These are phyloP conservation scores for Cavia aperea DNA, from an alignment of 2,113 vertebrate species.

Conservation along the genomic window DNA sequence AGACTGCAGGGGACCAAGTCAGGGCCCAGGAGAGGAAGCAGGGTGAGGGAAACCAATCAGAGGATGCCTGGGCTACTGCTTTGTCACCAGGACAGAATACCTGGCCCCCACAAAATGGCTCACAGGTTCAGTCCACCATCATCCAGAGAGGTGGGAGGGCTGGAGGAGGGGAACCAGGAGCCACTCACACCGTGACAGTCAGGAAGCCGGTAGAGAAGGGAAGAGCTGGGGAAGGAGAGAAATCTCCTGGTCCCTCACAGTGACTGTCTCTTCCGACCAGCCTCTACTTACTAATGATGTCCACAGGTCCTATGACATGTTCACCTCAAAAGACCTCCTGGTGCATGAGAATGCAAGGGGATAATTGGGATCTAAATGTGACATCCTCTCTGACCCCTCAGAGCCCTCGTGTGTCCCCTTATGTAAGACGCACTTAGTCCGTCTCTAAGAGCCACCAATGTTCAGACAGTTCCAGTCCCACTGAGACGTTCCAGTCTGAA, in stretches of 20 bases:
- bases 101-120: neutral
- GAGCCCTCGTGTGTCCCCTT: neutral
- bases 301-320: neutral
- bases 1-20: too few relatives aligned
- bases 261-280: too few relatives aligned
- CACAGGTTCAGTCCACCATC: neutral
- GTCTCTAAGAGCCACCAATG: neutral
- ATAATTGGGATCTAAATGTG: neutral
- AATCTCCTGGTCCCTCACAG: neutral
- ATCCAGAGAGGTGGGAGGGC: neutral
- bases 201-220: neutral
- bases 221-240: neutral
- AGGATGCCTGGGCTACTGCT: neutral
- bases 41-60: neutral
- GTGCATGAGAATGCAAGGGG: neutral
- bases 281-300: too few relatives aligned
- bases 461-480: neutral
- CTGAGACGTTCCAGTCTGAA: neutral
- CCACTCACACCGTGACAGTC: neutral
- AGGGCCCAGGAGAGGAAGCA: too few relatives aligned
- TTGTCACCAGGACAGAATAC: neutral
- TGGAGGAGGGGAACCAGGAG: neutral
- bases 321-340: neutral
- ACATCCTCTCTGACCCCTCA: too few relatives aligned
- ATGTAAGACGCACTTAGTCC: neutral